Evolutionary conservation across 92 coral and sea anemone species (phyloP), one percentile per base, ranked within the genome.

Genomic region (Chrysogorgia sp.): DNA sequence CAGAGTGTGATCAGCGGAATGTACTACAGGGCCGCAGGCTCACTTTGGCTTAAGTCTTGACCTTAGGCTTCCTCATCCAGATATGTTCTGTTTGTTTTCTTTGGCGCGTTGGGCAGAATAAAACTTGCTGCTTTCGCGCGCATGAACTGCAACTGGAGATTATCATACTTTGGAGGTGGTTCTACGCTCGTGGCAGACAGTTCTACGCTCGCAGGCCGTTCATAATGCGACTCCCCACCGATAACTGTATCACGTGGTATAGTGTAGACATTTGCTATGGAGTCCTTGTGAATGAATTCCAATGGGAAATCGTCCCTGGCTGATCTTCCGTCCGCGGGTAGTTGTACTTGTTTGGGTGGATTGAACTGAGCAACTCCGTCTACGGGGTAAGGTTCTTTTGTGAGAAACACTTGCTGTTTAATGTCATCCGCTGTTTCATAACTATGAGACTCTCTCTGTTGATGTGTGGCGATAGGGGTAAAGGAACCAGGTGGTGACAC

Each of bases 31-130:
- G n/a, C n/a, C n/a, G n/a, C n/a, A n/a, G n/a, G n/a, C n/a, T n/a
- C n/a, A n/a, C n/a, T n/a, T n/a, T n/a, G n/a, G n/a, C n/a, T n/a
- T n/a, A n/a, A n/a, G n/a, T n/a, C n/a, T n/a, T n/a, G n/a, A n/a
- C n/a, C n/a, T n/a, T n/a, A n/a, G n/a, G n/a, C n/a, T n/a, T n/a
- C n/a, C n/a, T n/a, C n/a, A n/a, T n/a, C n/a, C n/a, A n/a, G n/a
- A n/a, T n/a, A n/a, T n/a, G n/a, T n/a, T n/a, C n/a, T 26, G 31
- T 68, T 52, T 43, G 47, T 71, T 45, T 72, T 72, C 9, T 65
- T 58, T 13, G 79, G 79, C 10, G 55, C 79, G 25, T 72, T 72
- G n/a, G 79, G 79, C 62, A 72, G 35, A 32, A 56, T 72, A 33
- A 65, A 53, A 20, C 43, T 48, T 17, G 79, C 79, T 0, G 65